Evolutionary conservation across 2,797 vertebrate species (phyloP).

Genomic region (Gallinago solitaria): DNA sequence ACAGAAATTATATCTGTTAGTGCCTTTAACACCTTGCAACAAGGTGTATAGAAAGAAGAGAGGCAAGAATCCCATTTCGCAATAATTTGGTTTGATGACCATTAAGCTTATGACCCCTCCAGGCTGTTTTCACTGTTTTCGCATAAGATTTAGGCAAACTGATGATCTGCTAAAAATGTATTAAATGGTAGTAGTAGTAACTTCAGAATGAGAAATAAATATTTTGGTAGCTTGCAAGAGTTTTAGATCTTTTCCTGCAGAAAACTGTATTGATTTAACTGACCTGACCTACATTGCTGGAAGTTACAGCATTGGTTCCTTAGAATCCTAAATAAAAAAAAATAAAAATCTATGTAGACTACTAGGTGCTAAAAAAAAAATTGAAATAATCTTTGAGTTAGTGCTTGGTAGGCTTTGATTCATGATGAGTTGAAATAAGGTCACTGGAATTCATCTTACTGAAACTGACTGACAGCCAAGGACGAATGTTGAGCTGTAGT

Average conservation of each 20-base stretch:
- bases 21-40: not conserved
- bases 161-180: not conserved
- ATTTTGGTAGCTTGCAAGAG: not conserved
- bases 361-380: not conserved
- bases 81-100: not conserved
- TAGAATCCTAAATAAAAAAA: not conserved
- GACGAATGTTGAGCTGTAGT: not conserved
- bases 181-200: not conserved
- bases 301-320: not conserved
- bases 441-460: not conserved
- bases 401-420: not conserved
- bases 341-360: not conserved
- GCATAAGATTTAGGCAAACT: not conserved
- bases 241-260: not conserved
- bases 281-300: not conserved
- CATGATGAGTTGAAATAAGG: not conserved
- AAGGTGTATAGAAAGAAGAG: not conserved
- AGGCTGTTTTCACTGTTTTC: not conserved
- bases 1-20: not conserved
- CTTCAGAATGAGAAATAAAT: not conserved
- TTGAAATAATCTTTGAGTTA: not conserved
- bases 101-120: not conserved
- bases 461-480: not conserved
- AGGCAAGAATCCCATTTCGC: not conserved
- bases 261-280: not conserved